A percentile compares a stretch with the other conserved stretches of the same genome.
Conservation (phyloP, 2,888 invertebrate genomes). For the Andrena trimmerana region DNA sequence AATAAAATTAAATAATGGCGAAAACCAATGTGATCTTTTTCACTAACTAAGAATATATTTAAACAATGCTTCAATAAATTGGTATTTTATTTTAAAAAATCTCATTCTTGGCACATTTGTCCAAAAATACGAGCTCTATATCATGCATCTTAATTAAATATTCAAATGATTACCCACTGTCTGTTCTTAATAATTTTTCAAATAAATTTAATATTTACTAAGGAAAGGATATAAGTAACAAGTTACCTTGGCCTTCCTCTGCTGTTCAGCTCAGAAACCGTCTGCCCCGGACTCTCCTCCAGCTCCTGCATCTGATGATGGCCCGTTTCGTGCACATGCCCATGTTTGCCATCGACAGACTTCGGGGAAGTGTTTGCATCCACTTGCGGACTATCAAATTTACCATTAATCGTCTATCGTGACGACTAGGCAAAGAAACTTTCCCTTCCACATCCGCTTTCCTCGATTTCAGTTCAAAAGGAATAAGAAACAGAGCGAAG, state of each 20-base stretch:
- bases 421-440: neutral
- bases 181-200: too few relatives aligned
- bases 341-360: constrained; percentile 71
- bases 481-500: neutral
- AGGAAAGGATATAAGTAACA: neutral
- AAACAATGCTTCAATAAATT: too few relatives aligned
- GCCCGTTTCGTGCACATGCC: constrained; percentile 66
- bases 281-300: constrained; percentile 67
- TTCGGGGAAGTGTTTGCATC: constrained; percentile 74
- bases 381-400: constrained; percentile 76
- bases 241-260: constrained; percentile 77
- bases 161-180: too few relatives aligned
- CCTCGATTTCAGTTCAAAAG: neutral
- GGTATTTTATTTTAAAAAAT: too few relatives aligned
- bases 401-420: constrained; percentile 20
- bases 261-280: constrained; percentile 69
- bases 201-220: neutral
- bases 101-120: too few relatives aligned
- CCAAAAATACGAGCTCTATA: too few relatives aligned
- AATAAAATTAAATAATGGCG: too few relatives aligned
- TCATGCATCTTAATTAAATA: too few relatives aligned
- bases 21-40: too few relatives aligned
- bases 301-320: constrained; percentile 71
- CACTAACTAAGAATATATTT: too few relatives aligned
- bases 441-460: constrained; percentile 1